Evolutionary conservation across 2,888 invertebrate species (phyloP), one percentile per base, ranked within the genome.

Genomic region (Ceramica pisi): DNA sequence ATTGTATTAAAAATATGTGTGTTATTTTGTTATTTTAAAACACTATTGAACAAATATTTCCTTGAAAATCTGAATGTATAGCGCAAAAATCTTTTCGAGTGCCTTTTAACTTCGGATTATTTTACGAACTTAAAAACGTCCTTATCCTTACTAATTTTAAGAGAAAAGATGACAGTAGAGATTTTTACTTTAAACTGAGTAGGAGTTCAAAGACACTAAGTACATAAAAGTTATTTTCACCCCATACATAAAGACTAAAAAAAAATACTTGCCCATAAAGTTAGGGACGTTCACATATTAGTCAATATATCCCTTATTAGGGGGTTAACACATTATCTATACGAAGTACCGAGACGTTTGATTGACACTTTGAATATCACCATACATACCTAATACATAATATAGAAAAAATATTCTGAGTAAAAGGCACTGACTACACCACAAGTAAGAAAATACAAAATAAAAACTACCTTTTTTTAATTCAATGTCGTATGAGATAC

Each of bases 321-420:
- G 89, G 87, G 90, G 92, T 94, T 94, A 94, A 92, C 88, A 94
- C 91, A 93, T 90, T 90, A 67, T 46, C 38, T 79, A 78, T 81
- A 75, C 83, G 78, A 82, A 85, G 88, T 83, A 89, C 92, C 91
- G 92, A 88, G 85, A 90, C 88, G 88, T 87, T 92, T 91, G 95
- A 95, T 95, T 95, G 95, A 95, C 95, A 95, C 95, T 95, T 94
- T 95, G 95, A 95, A 95, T 90, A 89, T 88, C 83, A 90, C 89
- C 89, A 88, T 85, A 82, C 85, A 68, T 82, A 82, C 77, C 82
- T 84, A 79, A 78, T 81, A 84, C 71, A 76, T 78, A 81, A 64
- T 75, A 80, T 75, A 70, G 83, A 81, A 86, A 71, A 74, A 70
- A 71, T 69, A 82, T 78, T 77, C 75, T 80, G 71, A 85, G 48